Evolutionary conservation across 1,140 invertebrate genomes (phyloP).

Genomic region (Hypsibius dujardini): DNA sequence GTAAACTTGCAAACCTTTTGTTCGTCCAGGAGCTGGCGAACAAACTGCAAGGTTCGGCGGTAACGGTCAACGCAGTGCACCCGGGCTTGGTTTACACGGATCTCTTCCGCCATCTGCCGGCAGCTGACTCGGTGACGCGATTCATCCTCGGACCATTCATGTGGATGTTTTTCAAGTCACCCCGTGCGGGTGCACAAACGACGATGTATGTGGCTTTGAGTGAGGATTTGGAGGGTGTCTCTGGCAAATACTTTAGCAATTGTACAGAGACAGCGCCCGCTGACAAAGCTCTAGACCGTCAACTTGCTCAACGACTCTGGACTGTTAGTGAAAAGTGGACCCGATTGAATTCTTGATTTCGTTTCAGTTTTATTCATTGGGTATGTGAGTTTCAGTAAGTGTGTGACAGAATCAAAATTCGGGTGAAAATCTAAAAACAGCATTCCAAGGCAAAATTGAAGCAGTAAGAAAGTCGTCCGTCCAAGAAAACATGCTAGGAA

Average conservation of each 20-base stretch:
- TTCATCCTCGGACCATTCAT: constrained; percentile 49
- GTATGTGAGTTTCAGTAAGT: too few relatives aligned
- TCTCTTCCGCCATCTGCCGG: constrained; percentile 53
- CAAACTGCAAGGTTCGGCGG: constrained; percentile 44
- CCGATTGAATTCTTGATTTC: too few relatives aligned
- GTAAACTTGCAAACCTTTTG: constrained; percentile 56
- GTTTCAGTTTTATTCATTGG: too few relatives aligned
- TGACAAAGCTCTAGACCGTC: constrained; percentile 41
- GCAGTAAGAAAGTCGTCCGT: too few relatives aligned
- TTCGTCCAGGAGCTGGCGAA: constrained; percentile 46
- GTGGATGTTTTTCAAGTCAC: constrained; percentile 55
- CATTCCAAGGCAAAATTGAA: too few relatives aligned
- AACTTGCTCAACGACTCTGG: constrained; percentile 51
- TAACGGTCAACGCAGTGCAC: constrained; percentile 64
- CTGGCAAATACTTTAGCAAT: constrained; percentile 59
- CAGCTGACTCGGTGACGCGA: constrained; percentile 36
- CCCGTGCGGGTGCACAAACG: constrained; percentile 52
- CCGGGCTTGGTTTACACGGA: constrained; percentile 70
- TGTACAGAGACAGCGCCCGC: constrained; percentile 40
- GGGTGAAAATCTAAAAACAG: too few relatives aligned
- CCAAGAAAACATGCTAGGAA: too few relatives aligned
- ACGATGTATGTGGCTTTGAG: constrained; percentile 52
- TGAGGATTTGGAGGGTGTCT: constrained; percentile 42
- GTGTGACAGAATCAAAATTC: too few relatives aligned
- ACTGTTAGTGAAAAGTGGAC: constrained; percentile 62